A percentile compares a stretch with the other conserved stretches of the same genome.
Conservation (phyloP, 2,797 vertebrate genomes). For the Phataginus tricuspis region DNA sequence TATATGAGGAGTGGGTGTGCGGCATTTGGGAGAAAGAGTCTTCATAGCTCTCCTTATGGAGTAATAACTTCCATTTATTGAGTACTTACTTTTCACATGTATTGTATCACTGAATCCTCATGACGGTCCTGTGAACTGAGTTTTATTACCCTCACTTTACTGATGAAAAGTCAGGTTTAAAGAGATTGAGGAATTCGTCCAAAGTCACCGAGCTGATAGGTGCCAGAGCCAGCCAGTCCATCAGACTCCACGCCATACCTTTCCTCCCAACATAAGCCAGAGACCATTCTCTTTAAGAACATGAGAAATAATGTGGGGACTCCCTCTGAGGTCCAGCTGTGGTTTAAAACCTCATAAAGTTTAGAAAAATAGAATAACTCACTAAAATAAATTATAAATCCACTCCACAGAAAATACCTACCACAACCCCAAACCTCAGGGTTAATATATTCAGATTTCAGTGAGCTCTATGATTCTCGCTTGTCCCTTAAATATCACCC, state of each 20-base stretch:
- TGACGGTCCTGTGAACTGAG: not conserved
- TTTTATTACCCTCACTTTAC: constrained; percentile 31
- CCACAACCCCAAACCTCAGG: constrained; percentile 70
- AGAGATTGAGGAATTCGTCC: not conserved
- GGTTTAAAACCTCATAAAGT: constrained; percentile 57
- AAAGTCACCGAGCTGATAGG: not conserved
- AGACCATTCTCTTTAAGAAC: not conserved
- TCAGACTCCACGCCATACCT: not conserved
- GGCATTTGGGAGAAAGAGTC: not conserved
- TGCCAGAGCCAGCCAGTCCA: not conserved
- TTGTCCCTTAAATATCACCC: not conserved
- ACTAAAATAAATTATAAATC: constrained; percentile 43
- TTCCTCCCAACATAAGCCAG: constrained; percentile 64
- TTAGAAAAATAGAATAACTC: constrained; percentile 62
- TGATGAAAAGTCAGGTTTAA: constrained; percentile 28
- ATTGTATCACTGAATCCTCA: not conserved
- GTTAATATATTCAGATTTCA: not conserved
- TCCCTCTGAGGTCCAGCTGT: constrained; percentile 2
- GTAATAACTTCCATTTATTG: not conserved
- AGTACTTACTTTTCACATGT: not conserved
- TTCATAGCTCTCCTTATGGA: not conserved
- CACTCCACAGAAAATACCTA: constrained; percentile 58
- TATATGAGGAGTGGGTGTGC: not conserved
- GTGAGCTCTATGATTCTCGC: not conserved
- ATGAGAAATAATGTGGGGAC: not conserved